A percentile compares a stretch with the other conserved stretches of the same genome.
These are phyloP conservation scores for Neoascia interrupta DNA, from an alignment of 2,888 invertebrate genomes.

Conservation along the genomic window DNA sequence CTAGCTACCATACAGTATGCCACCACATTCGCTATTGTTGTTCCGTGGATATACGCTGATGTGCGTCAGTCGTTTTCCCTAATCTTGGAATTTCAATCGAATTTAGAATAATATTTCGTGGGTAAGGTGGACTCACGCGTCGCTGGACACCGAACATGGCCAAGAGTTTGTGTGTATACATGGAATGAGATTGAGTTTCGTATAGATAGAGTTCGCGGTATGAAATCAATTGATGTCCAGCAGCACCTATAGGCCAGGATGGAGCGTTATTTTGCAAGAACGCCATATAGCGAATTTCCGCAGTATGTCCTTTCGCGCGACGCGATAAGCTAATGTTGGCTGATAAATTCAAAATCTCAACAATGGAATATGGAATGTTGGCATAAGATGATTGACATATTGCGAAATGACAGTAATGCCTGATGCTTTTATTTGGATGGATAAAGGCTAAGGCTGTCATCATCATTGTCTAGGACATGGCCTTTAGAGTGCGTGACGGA, in stretches of 20 bases:
- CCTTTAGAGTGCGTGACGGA: too few species aligned
- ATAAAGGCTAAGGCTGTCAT: too few species aligned
- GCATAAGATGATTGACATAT: slow-evolving; percentile 53
- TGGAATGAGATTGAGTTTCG: slow-evolving; percentile 39
- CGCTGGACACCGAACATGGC: slow-evolving; percentile 38
- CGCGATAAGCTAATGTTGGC: slow-evolving; percentile 44
- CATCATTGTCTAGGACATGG: too few species aligned
- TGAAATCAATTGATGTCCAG: slow-evolving; percentile 39
- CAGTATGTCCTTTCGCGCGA: slow-evolving; percentile 38
- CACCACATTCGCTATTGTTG: slow-evolving; percentile 40
- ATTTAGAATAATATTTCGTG: slow-evolving; percentile 52
- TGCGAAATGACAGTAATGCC: slow-evolving; percentile 43
- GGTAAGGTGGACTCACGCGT: slow-evolving; percentile 48
- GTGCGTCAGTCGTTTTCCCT: slow-evolving; percentile 61
- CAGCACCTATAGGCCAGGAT: too few species aligned
- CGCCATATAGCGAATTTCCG: slow-evolving; percentile 12
- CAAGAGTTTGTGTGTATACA: slow-evolving; percentile 44
- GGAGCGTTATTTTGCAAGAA: too few species aligned
- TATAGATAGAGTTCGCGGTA: slow-evolving; percentile 40
- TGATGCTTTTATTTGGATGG: too few species aligned
- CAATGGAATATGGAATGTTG: slow-evolving; percentile 42
- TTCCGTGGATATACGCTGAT: slow-evolving; percentile 50
- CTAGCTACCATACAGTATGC: slow-evolving; percentile 11
- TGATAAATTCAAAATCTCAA: slow-evolving; percentile 41
- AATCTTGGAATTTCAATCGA: slow-evolving; percentile 67